A percentile compares a stretch with the other conserved stretches of the same genome.
Conservation (phyloP, 2,797 vertebrate genomes). For the Sylvilagus floridanus region DNA sequence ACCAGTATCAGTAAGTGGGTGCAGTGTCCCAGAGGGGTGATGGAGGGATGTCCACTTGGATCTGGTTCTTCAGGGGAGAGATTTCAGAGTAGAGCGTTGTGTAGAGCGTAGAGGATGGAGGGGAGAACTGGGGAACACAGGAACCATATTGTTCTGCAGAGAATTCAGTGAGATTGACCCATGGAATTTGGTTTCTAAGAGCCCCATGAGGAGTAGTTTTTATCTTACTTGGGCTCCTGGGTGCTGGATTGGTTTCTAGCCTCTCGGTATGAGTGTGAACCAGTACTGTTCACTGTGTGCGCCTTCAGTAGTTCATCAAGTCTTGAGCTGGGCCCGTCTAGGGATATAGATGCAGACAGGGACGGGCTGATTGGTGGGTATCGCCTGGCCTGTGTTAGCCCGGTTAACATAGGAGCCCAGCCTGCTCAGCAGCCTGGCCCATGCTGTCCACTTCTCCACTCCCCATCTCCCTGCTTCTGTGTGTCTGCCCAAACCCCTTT, state of each 20-base stretch:
- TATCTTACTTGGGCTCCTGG: not conserved
- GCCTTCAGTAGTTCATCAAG: not conserved
- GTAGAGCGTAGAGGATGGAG: not conserved
- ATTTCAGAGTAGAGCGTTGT: not conserved
- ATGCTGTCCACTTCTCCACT: too few relatives aligned
- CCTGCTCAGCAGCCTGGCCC: too few relatives aligned
- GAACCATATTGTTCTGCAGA: not conserved
- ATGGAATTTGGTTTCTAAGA: not conserved
- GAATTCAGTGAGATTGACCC: not conserved
- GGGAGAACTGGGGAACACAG: not conserved
- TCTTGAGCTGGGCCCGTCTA: not conserved
- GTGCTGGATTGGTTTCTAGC: not conserved
- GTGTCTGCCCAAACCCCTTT: too few relatives aligned
- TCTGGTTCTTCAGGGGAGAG: not conserved
- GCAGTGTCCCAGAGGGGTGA: not conserved
- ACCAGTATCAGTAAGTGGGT: not conserved
- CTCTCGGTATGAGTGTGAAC: not conserved
- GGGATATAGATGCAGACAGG: not conserved
- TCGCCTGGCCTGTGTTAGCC: too few relatives aligned
- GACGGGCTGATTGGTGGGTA: not conserved
- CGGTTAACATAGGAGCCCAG: too few relatives aligned
- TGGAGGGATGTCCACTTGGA: not conserved
- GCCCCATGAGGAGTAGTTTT: not conserved
- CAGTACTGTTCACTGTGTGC: not conserved
- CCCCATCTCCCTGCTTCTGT: too few relatives aligned